Percentiles rank a stretch among this genome's conserved stretches.
Evolutionary conservation across 2,113 vertebrate genomes (phyloP).

Genomic region (Macrotus californicus): DNA sequence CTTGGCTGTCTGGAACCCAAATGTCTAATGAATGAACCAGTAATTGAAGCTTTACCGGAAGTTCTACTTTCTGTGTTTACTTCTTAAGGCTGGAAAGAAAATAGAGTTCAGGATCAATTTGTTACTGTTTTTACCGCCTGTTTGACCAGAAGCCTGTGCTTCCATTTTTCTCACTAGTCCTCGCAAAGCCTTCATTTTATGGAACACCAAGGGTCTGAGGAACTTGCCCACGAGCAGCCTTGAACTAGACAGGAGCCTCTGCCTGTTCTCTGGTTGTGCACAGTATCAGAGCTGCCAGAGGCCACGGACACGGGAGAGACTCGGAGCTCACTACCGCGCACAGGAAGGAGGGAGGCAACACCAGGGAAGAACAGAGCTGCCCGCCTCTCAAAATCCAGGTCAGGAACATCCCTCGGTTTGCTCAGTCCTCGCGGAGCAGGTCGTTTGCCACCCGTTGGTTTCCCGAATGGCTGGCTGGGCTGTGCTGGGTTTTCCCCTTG

Average conservation of each 20-base stretch:
- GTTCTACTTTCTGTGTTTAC: neutral
- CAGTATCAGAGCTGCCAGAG: neutral
- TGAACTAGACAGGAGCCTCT: neutral
- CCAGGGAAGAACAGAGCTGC: no score
- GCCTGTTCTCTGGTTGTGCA: no score
- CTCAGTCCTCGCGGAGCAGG: fast-evolving
- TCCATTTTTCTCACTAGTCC: neutral
- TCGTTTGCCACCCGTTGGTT: neutral
- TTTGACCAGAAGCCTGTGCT: neutral
- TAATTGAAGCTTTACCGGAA: neutral
- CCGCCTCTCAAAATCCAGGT: neutral
- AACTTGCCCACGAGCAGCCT: neutral
- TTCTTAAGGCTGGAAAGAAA: neutral
- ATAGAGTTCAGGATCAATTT: neutral
- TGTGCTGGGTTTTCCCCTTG: neutral
- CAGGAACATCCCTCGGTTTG: no score
- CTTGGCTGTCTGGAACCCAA: neutral
- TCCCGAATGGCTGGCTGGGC: neutral
- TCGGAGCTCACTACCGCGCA: neutral
- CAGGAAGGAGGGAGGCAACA: neutral
- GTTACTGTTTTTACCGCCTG: neutral
- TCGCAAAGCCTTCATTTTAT: neutral
- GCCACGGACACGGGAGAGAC: neutral
- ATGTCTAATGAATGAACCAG: neutral
- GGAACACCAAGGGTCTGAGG: neutral